Evolutionary conservation across 2,797 vertebrate species (phyloP), one percentile per base, ranked within the genome.

Genomic region (Fundulus diaphanus): DNA sequence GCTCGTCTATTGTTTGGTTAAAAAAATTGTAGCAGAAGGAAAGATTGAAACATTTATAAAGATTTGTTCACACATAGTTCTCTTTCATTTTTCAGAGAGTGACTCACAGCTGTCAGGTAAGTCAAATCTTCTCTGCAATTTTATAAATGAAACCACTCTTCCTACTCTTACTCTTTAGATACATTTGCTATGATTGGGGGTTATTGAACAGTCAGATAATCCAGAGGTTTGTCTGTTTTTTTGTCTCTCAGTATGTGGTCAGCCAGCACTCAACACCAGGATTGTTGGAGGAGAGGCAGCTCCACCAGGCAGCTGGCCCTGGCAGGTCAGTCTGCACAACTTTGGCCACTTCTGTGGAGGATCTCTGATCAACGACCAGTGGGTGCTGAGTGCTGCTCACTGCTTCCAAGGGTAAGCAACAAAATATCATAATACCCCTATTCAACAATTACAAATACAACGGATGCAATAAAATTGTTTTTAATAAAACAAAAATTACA

Each of bases 221-320:
- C 44, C 24, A 2, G 20, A 8, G 4, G 7, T 40, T n/a, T 3
- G 22, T 29, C 13, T 31, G 37, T 48, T 33, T 8, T 31, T 37
- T 16, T n/a, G n/a, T n/a, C 73, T 63, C 27, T 27, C 52, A 71
- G 67, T 11, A 6, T 75, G 70, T 57, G 70, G 70, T 72, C 52
- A 20, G 27, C 15, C 70, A 12, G 3, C 29, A 7, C 70, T 72
- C 35, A 72, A 72, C 52, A 72, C 52, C 70, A 72, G 70, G 70
- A 72, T 72, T 22, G 52, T 72, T 59, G 70, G 70, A 57, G 70
- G 70, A 31, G 16, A 44, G 2, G 37, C 1, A 29, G 52, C 70
- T 72, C 37, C 70, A 44, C 6, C 22, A n/a, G 95, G 95, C 42
- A 91, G 79, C 72, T 96, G 96, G 96, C 96, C 95, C 0, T 96